Conservation (phyloP, 2,888 invertebrate species). For the Cephalotes varians region DNA sequence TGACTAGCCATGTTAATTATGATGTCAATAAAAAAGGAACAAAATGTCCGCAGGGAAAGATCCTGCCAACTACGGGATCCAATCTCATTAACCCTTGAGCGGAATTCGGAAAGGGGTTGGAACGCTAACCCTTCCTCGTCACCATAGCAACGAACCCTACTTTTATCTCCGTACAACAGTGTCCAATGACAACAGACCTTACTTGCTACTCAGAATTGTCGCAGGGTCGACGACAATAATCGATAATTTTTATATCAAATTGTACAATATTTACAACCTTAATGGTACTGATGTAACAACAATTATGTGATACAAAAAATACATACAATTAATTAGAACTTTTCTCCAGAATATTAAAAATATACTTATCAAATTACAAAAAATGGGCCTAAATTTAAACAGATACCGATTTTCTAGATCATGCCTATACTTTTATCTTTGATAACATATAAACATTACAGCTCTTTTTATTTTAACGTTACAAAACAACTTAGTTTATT, state of each 20-base stretch:
- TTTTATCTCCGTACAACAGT: constrained; percentile 67
- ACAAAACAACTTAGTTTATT: too few relatives aligned
- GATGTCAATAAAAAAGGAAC: constrained; percentile 62
- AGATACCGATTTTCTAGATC: too few relatives aligned
- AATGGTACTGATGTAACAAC: not conserved
- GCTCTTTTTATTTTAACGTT: too few relatives aligned
- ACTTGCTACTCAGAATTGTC: constrained; percentile 69
- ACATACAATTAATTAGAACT: not conserved
- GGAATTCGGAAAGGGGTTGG: constrained; percentile 76
- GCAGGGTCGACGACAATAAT: constrained; percentile 51
- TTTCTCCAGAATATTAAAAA: not conserved
- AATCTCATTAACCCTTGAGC: constrained; percentile 82
- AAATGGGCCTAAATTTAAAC: not conserved
- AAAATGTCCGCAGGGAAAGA: constrained; percentile 49
- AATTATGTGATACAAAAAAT: not conserved
- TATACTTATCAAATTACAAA: constrained; percentile 32
- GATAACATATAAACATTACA: too few relatives aligned
- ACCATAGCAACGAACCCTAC: constrained; percentile 78
- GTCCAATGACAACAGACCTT: constrained; percentile 72
- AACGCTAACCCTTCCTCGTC: constrained; percentile 78
- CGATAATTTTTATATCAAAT: not conserved
- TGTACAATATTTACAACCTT: not conserved
- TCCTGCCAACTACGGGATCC: constrained; percentile 65
- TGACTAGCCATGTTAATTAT: constrained; percentile 58
- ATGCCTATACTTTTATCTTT: too few relatives aligned